A percentile compares a stretch with the other conserved stretches of the same genome.
Evolutionary conservation across 2,113 vertebrate genomes (phyloP).

Genomic region (Emydocephalus ijimae): DNA sequence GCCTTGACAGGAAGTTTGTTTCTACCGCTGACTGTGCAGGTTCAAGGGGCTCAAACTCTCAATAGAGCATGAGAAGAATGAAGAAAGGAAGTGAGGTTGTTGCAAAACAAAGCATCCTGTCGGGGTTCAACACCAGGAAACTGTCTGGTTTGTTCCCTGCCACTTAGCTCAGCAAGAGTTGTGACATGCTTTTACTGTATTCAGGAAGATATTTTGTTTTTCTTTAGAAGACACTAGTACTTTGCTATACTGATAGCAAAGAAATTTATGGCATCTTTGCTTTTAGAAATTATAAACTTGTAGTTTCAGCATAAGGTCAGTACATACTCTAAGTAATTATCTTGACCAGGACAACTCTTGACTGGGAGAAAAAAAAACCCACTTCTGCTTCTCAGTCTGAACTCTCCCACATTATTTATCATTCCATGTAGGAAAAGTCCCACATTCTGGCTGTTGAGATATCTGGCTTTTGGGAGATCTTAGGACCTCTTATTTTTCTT

Average conservation of each 20-base stretch:
- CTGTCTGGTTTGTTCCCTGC: neutral
- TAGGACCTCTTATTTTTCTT: neutral
- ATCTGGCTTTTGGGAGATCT: neutral
- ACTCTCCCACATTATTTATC: neutral
- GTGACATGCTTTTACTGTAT: neutral
- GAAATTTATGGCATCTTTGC: neutral
- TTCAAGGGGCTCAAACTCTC: neutral
- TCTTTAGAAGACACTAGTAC: neutral
- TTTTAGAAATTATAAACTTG: neutral
- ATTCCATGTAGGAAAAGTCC: neutral
- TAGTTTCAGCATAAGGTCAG: neutral
- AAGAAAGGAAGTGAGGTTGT: neutral
- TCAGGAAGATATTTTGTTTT: neutral
- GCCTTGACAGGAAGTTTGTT: slow-evolving; percentile 8
- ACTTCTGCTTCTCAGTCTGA: neutral
- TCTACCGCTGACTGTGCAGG: neutral
- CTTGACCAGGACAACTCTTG: neutral
- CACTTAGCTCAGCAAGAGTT: neutral
- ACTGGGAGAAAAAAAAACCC: neutral
- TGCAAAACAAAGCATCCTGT: neutral
- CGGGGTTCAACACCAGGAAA: neutral
- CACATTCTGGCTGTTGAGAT: neutral
- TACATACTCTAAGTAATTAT: neutral
- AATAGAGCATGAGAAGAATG: neutral
- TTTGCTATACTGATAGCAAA: neutral